These are phyloP conservation scores for Cerceris ruficornis DNA, from an alignment of 2,888 invertebrate genomes.

Conservation along the genomic window DNA sequence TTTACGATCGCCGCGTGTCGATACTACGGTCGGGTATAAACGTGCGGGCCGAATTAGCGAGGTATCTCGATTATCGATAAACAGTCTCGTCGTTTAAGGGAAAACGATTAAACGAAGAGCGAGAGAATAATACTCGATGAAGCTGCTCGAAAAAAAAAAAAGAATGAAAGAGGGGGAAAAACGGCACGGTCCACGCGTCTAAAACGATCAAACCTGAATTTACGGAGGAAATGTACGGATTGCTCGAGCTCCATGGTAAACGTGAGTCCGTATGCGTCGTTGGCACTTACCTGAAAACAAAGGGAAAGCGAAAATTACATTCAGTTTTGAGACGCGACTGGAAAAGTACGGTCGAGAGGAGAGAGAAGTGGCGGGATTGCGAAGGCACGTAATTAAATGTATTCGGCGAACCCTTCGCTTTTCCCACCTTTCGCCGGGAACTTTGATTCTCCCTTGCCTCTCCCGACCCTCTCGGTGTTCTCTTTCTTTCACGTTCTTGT, in stretches of 20 bases:
- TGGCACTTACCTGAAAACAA: slow-evolving; percentile 77
- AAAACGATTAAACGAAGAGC: no score
- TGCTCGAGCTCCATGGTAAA: background rate
- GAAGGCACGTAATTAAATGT: slow-evolving; percentile 70
- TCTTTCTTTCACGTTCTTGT: slow-evolving; percentile 6
- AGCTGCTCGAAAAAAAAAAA: background rate
- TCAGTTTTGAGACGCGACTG: slow-evolving; percentile 49
- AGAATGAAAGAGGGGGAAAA: no score
- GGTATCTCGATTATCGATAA: slow-evolving; percentile 31
- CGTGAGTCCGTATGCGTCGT: slow-evolving; percentile 8
- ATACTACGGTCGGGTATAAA: background rate
- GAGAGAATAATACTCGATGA: background rate
- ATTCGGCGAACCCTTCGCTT: slow-evolving; percentile 60
- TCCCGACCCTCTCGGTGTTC: background rate
- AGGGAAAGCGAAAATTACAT: slow-evolving; percentile 66
- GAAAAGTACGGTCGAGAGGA: slow-evolving; percentile 33
- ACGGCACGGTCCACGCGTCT: background rate
- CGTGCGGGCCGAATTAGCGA: slow-evolving; percentile 35
- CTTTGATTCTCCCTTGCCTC: slow-evolving; percentile 51
- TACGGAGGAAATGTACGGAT: slow-evolving; percentile 28
- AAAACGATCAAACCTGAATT: slow-evolving; percentile 45
- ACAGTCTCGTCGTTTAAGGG: slow-evolving; percentile 1
- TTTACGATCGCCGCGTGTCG: slow-evolving; percentile 28
- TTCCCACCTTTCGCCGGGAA: slow-evolving; percentile 61
- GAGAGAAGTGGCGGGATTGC: slow-evolving; percentile 23